Base-by-base conservation (phyloP, 2,797 vertebrate species). In the Cyclopterus lumpus region DNA sequence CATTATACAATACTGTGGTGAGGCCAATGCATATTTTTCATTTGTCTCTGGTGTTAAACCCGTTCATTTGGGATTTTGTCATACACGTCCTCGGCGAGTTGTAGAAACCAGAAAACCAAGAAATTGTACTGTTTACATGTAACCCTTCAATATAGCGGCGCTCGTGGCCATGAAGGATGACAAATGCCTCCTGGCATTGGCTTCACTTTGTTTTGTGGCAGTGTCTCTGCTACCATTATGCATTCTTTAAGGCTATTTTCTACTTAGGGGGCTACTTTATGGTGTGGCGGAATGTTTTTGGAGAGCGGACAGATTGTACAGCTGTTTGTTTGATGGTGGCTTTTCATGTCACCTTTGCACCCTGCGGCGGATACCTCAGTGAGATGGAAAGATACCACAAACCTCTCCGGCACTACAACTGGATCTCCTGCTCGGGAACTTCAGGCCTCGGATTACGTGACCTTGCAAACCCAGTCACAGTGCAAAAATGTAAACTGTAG, bases 101-200 rank as follows among this genome's bases (percentile, higher is more conserved):
- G 88, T 85, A 92, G 90, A 94, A 95, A 94, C 93, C 93, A 95
- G 92, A 94, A 95, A 95, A 95, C 91, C 93, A 91, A 49, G 86
- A 95, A 95, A 94, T 93, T 94, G 93, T 79, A 93, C 92, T 94
- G 94, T 94, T 95, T 94, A 94, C 94, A 92, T 94, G 93, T 93
- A 93, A 94, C 85, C 93, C 91, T 94, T 95, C 88, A 94, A 93
- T 93, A 92, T 81, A 80, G 79, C 85, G 88, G 85, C 85, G 81
- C 85, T 87, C 80, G 67, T 79, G 87, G 91, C 88, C 92, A 89
- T 92, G 79, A 92, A 82, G 82, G 86, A 94, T 94, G 91, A 94
- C 89, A 94, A 92, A 94, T 93, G 88, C 79, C 88, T 90, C 20
- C 76, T 89, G 90, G 89, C 90, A 79, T 88, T 89, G 85, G 79